Evolutionary conservation across 2,888 invertebrate species (phyloP).

Genomic region (Dorcus hopei): DNA sequence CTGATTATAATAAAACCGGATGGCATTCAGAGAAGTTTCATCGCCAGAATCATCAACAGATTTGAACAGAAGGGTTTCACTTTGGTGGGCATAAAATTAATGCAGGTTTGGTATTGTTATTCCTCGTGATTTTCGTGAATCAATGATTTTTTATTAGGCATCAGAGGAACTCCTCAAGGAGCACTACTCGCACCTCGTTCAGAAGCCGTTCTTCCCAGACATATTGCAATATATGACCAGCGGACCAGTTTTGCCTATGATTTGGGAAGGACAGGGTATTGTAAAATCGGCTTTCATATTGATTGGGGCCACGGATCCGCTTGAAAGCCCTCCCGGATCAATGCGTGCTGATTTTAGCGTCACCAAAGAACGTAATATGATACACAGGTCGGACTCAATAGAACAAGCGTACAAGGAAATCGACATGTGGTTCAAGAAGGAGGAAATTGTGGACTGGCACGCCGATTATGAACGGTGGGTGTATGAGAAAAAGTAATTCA

Average conservation of each 20-base stretch:
- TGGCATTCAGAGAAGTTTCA: no score
- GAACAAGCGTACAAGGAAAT: slow-evolving; percentile 93
- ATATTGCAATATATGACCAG: slow-evolving; percentile 59
- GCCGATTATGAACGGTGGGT: slow-evolving; percentile 69
- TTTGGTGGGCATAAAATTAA: no score
- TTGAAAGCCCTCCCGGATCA: slow-evolving; percentile 86
- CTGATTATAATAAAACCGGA: no score
- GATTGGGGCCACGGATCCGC: slow-evolving; percentile 95
- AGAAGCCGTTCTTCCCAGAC: slow-evolving; percentile 86
- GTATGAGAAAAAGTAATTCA: not conserved
- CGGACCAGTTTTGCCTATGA: slow-evolving; percentile 86
- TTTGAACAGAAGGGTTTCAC: no score
- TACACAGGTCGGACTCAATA: slow-evolving; percentile 91
- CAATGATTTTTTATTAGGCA: slow-evolving; percentile 56
- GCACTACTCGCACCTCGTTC: slow-evolving; percentile 86
- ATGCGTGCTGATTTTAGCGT: slow-evolving; percentile 94
- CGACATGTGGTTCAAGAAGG: slow-evolving; percentile 83
- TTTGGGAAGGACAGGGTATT: slow-evolving; percentile 89
- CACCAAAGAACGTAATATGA: slow-evolving; percentile 88
- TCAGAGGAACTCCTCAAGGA: slow-evolving; percentile 74
- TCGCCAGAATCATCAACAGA: no score
- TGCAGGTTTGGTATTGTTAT: no score
- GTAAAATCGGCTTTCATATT: slow-evolving; percentile 90
- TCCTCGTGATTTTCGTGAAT: no score
- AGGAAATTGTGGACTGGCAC: slow-evolving; percentile 74